phyloP scores from a whole-genome alignment of 1,140 invertebrate genomes.

The Pseudomyrmex sp. region DNA sequence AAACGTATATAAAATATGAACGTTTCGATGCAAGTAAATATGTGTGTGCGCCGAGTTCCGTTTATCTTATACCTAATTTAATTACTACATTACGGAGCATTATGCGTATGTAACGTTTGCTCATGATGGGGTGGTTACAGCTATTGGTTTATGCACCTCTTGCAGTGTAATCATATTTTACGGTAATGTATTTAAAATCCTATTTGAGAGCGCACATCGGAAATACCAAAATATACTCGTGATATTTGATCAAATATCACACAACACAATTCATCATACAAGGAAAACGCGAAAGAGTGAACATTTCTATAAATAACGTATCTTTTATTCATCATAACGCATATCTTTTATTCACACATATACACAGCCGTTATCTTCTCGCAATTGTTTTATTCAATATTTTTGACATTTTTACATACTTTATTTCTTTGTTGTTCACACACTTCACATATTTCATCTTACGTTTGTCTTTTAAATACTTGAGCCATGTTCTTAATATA shows the following conservation, averaged over 20 bases:
- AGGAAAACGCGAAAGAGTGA: too few relatives aligned
- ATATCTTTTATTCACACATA: too few relatives aligned
- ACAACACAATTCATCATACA: not conserved
- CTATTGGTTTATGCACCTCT: conserved; percentile 58
- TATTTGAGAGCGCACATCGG: not conserved
- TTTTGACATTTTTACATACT: too few relatives aligned
- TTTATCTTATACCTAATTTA: conserved; percentile 31
- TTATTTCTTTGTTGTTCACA: too few relatives aligned
- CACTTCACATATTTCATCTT: too few relatives aligned
- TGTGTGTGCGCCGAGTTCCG: not conserved
- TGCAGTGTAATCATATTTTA: conserved; percentile 47
- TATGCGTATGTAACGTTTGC: conserved; percentile 41
- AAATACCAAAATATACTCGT: not conserved
- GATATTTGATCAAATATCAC: not conserved
- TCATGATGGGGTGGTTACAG: conserved; percentile 31
- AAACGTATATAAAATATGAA: conserved; percentile 14
- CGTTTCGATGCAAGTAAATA: not conserved
- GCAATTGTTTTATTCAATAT: too few relatives aligned
- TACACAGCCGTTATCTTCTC: too few relatives aligned
- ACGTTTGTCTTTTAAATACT: too few relatives aligned
- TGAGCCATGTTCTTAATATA: too few relatives aligned
- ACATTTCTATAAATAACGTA: too few relatives aligned
- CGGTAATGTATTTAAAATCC: conserved; percentile 67
- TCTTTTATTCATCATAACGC: too few relatives aligned
- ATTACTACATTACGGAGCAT: conserved; percentile 35